Conservation (phyloP, 1,140 invertebrate genomes). For the Oreohelix idahoensis region DNA sequence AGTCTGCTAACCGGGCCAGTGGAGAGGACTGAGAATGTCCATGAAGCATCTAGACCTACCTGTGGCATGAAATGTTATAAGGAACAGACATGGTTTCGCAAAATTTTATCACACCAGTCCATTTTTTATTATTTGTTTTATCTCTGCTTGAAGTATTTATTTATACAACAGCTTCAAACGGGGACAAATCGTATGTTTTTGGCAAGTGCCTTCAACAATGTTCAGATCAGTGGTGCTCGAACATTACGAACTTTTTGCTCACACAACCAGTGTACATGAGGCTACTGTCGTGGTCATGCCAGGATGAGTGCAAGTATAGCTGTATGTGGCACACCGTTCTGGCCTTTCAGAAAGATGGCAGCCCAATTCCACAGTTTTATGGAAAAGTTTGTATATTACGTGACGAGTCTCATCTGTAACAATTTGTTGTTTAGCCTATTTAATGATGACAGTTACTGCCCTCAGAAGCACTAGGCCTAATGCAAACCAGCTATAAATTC, state of each 20-base stretch:
- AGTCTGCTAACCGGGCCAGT: no score
- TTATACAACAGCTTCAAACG: conserved; percentile 46
- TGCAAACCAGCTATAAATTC: no score
- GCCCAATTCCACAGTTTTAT: conserved; percentile 91
- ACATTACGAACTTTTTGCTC: conserved; percentile 21
- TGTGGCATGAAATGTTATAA: neutral
- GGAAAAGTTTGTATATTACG: conserved; percentile 83
- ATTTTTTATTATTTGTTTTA: neutral
- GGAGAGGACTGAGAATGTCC: no score
- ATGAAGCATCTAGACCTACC: no score
- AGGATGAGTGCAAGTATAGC: conserved; percentile 77
- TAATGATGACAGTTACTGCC: no score
- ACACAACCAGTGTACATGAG: conserved; percentile 57
- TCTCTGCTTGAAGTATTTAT: neutral
- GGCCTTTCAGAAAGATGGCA: conserved; percentile 81
- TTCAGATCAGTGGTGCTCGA: conserved; percentile 49
- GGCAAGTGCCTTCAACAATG: conserved; percentile 60
- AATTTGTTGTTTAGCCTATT: no score
- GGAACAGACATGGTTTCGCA: neutral
- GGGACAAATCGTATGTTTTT: conserved; percentile 64
- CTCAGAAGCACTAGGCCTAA: no score
- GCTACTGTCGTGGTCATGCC: conserved; percentile 67
- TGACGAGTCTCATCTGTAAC: no score
- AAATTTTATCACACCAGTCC: neutral
- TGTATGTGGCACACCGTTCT: conserved; percentile 96